These are phyloP conservation scores for Apodemia hepburni DNA, from an alignment of 2,888 invertebrate genomes.

Conservation along the genomic window DNA sequence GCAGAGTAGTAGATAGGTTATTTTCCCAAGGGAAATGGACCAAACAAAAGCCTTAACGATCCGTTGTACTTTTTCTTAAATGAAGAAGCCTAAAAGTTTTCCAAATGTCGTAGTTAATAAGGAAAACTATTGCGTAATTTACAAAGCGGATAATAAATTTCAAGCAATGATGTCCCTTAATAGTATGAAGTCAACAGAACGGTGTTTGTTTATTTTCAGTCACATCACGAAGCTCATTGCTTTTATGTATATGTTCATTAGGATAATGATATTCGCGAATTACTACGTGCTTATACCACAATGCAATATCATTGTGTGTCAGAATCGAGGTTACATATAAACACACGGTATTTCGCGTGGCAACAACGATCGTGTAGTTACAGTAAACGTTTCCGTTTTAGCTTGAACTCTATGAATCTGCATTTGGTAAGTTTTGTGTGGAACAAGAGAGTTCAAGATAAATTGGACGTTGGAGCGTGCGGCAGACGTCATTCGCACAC, in stretches of 20 bases:
- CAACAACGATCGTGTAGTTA: slow-evolving; percentile 69
- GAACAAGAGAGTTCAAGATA: slow-evolving; percentile 46
- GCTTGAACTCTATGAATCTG: slow-evolving; percentile 37
- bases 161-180: slow-evolving; percentile 14
- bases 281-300: slow-evolving; percentile 74
- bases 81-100: not conserved
- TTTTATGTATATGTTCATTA: slow-evolving; percentile 63
- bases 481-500: slow-evolving; percentile 78
- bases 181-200: slow-evolving; percentile 16
- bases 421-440: slow-evolving; percentile 28
- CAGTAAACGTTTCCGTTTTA: slow-evolving; percentile 44
- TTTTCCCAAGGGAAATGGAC: too few relatives aligned
- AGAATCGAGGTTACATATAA: slow-evolving; percentile 77
- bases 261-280: slow-evolving; percentile 76
- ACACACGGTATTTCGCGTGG: slow-evolving; percentile 67
- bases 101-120: not conserved
- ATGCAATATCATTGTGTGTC: slow-evolving; percentile 65
- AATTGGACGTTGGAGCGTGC: slow-evolving; percentile 53
- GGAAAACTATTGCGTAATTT: slow-evolving; percentile 11
- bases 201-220: slow-evolving; percentile 41
- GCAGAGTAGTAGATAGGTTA: too few relatives aligned
- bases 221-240: slow-evolving; percentile 43
- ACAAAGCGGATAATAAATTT: slow-evolving; percentile 4
- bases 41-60: too few relatives aligned
- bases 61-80: not conserved